Conservation (phyloP, 2,888 invertebrate genomes). For the Lepas anatifera region DNA sequence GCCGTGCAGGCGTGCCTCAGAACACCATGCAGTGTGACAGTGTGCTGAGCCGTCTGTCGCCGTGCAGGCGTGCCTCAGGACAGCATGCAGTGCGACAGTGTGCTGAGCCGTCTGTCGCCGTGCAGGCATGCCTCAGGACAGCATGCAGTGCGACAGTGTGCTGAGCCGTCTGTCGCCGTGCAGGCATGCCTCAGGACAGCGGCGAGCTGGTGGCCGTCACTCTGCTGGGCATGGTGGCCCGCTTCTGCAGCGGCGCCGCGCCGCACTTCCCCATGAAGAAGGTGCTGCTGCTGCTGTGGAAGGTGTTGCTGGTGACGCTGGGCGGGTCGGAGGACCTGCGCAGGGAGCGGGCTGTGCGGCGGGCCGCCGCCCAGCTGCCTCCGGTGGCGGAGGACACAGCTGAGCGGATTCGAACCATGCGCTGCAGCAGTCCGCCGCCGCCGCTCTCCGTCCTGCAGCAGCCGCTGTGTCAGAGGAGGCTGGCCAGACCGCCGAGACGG, state of each 20-base stretch:
- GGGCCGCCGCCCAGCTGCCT: slow-evolving; percentile 40
- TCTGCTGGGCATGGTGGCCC: slow-evolving; percentile 87
- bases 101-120: too few species aligned
- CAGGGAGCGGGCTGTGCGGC: slow-evolving; percentile 16
- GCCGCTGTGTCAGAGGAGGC: too few species aligned
- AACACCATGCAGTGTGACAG: too few species aligned
- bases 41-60: too few species aligned
- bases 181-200: slow-evolving; percentile 47
- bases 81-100: too few species aligned
- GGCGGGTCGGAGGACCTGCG: slow-evolving; percentile 77
- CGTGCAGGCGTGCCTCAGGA: too few species aligned
- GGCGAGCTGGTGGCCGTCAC: slow-evolving; percentile 69
- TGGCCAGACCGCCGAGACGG: slow-evolving; percentile 22
- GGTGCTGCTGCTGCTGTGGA: slow-evolving; percentile 88
- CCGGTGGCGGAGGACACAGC: slow-evolving; percentile 82
- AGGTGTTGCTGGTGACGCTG: slow-evolving; percentile 76
- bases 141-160: too few species aligned
- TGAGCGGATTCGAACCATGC: slow-evolving; percentile 84
- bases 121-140: too few species aligned
- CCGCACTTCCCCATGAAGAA: slow-evolving; percentile 99
- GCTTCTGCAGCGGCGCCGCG: slow-evolving; percentile 87
- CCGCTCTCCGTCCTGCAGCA: slow-evolving; percentile 54
- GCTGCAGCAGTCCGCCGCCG: slow-evolving; percentile 88
- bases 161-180: too few species aligned
- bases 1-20: too few species aligned